Percentiles rank a stretch among this genome's conserved stretches.
Conservation (phyloP, 2,888 invertebrate genomes). For the Rhabditoides inermis region DNA sequence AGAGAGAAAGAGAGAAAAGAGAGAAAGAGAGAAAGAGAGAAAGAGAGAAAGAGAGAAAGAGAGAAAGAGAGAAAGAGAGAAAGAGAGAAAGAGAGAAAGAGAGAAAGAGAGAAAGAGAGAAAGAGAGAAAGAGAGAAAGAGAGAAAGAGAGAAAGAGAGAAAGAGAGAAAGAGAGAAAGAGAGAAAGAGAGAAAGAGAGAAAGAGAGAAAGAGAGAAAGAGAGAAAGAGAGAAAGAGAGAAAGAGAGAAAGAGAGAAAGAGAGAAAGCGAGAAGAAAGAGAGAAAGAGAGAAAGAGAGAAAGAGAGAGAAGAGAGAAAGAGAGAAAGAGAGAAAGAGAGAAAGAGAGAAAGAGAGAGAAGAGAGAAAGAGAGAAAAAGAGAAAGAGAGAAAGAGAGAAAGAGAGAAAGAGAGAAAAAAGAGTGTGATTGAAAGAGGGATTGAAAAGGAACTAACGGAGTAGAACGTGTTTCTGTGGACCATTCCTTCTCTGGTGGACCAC, state of each 20-base stretch:
- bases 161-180: neutral
- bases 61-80: slow-evolving; percentile 3
- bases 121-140: slow-evolving; percentile 4
- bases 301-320: neutral
- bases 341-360: no score
- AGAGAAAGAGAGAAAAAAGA: no score
- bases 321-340: neutral
- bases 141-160: neutral
- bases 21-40: neutral
- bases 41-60: neutral
- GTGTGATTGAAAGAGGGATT: no score
- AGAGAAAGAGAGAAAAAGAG: no score
- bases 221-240: slow-evolving; percentile 1
- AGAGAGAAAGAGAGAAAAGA: slow-evolving; percentile 4
- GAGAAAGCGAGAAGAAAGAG: neutral
- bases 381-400: no score
- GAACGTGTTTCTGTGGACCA: no score
- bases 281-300: neutral
- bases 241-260: neutral
- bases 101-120: slow-evolving; percentile 4
- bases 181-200: no score
- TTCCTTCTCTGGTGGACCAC: no score
- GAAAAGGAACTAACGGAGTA: no score
- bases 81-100: slow-evolving; percentile 2
- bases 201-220: no score